Evolutionary conservation across 2,113 vertebrate genomes (phyloP).

Genomic region (Mus spicilegus): DNA sequence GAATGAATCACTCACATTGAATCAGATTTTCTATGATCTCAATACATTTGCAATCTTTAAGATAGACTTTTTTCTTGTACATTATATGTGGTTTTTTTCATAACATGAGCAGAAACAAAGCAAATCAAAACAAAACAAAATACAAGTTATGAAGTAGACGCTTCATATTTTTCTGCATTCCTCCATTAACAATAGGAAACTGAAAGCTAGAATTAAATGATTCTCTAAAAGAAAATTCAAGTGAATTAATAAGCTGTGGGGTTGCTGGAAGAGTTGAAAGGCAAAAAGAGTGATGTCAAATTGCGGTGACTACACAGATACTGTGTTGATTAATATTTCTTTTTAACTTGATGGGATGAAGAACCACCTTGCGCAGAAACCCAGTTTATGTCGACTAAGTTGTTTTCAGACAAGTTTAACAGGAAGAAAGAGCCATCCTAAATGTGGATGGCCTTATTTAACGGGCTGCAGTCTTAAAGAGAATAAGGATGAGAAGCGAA

Average conservation of each 20-base stretch:
- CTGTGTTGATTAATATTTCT: too few species aligned
- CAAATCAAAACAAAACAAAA: not conserved
- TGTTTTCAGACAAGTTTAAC: not conserved
- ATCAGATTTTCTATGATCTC: not conserved
- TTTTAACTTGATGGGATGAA: not conserved
- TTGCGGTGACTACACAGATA: too few species aligned
- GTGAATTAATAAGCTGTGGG: not conserved
- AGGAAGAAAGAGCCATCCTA: accelerated
- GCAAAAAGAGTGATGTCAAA: not conserved
- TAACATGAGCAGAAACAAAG: not conserved
- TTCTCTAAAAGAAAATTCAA: not conserved
- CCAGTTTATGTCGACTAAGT: not conserved
- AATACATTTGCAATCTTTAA: not conserved
- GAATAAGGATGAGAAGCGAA: not conserved
- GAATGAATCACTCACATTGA: not conserved
- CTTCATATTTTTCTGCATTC: not conserved
- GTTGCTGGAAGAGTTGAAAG: not conserved
- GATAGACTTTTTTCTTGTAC: not conserved
- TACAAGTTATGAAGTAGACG: not conserved
- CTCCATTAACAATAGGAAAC: not conserved
- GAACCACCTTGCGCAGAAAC: not conserved
- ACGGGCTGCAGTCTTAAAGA: not conserved
- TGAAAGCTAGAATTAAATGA: not conserved
- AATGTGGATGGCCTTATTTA: too few species aligned
- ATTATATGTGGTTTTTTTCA: not conserved